Evolutionary conservation across 1,140 invertebrate genomes (phyloP), one percentile per base, ranked within the genome.

Genomic region (Hylaeus anthracinus): DNA sequence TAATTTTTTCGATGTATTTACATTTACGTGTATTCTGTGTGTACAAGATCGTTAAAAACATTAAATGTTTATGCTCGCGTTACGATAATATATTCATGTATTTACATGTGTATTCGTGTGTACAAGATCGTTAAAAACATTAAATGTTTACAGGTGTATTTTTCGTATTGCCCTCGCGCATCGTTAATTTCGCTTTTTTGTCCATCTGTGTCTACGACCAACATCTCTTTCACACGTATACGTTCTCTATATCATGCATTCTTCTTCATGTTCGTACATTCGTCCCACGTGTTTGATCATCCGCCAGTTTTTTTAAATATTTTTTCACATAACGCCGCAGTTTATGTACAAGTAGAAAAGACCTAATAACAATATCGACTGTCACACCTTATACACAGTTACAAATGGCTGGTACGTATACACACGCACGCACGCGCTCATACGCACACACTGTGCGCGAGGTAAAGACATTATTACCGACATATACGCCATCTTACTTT

Each of bases 41-140:
- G 91, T 93, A 93, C 92, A 93, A 93, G 91, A 92, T 92, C 89
- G 89, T 92, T 92, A 92, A 92, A 92, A 92, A 92, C 90, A 92
- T 92, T 92, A 92, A 92, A 92, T 91, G 91, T 91, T 92, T 90
- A 91, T 92, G 89, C 89, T 90, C 91, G 90, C 89, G 86, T 90
- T 90, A 90, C 80, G 88, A 89, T 90, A 91, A 87, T 91, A 85
- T 90, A 90, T 92, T 63, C 84, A 92, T 91, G 85, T 92, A 92
- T 92, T 91, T 92, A 92, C 91, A 92, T 89, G 84, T 91, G 83
- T 90, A 86, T 90, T 88, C 85, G 79, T 92, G 90, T 92, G 90
- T 92, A 92, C 92, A 92, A 92, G 90, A 89, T 90, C 86, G 88
- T 90, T 92, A 91, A 91, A 92, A 92, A 92, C 90, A 91, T 92